phyloP scores from a whole-genome alignment of 2,888 invertebrate species.

The Parnassius orleans region DNA sequence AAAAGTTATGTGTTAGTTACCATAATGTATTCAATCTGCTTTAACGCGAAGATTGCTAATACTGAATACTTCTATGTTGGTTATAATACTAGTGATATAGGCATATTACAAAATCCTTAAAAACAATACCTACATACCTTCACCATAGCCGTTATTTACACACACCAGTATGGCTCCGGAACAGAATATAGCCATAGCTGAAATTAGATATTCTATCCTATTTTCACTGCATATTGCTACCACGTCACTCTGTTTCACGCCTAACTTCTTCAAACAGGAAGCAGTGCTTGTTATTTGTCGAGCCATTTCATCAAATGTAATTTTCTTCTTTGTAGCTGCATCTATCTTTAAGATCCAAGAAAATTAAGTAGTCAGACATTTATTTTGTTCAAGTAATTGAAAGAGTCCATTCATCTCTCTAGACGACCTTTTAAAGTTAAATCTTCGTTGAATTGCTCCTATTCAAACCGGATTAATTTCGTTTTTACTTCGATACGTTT shows the following conservation, averaged over 20 bases:
- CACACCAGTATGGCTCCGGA: slow-evolving; percentile 47
- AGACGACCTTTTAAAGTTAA: slow-evolving; percentile 24
- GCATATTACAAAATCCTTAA: too few species aligned
- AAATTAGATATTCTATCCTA: slow-evolving; percentile 45
- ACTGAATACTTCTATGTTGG: too few species aligned
- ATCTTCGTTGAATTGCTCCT: slow-evolving; percentile 22
- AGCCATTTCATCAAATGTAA: slow-evolving; percentile 44
- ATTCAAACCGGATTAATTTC: slow-evolving; percentile 22
- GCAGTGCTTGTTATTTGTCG: slow-evolving; percentile 48
- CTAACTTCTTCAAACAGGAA: slow-evolving; percentile 38
- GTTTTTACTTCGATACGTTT: slow-evolving; percentile 26
- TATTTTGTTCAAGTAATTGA: slow-evolving; percentile 23
- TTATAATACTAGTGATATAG: too few species aligned
- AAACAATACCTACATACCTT: slow-evolving; percentile 38
- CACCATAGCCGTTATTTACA: slow-evolving; percentile 49
- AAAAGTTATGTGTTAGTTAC: too few species aligned
- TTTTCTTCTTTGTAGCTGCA: slow-evolving; percentile 37
- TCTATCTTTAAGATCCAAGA: slow-evolving; percentile 41
- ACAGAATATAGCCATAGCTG: slow-evolving; percentile 44
- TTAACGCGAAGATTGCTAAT: too few species aligned
- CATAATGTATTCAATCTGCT: too few species aligned
- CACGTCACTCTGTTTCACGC: slow-evolving; percentile 44
- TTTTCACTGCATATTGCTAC: slow-evolving; percentile 55
- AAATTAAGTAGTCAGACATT: slow-evolving; percentile 22
- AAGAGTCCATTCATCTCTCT: slow-evolving; percentile 22